Conservation (phyloP, 2,113 vertebrate species). For the Nothobranchius kuhntae region DNA sequence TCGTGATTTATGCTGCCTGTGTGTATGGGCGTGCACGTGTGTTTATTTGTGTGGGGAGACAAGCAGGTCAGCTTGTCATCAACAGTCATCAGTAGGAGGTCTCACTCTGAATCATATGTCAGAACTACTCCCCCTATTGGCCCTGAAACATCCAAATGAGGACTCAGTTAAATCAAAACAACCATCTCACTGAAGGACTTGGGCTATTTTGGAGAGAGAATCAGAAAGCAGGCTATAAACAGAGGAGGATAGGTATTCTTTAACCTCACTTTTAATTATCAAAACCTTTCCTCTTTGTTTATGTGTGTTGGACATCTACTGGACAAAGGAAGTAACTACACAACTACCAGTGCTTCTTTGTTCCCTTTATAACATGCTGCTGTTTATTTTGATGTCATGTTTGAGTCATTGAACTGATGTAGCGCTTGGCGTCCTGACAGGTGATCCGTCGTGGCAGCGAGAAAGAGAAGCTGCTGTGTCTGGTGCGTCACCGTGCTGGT, state of each 20-base stretch:
- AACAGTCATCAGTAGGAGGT: conserved; percentile 48
- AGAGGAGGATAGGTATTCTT: no score
- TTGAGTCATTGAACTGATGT: not conserved
- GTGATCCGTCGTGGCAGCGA: conserved; percentile 90
- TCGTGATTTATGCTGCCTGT: conserved; percentile 25
- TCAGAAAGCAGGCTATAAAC: not conserved
- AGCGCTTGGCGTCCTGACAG: conserved; percentile 69
- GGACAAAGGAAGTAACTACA: conserved; percentile 22
- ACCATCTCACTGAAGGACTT: not conserved
- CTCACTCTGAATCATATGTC: conserved; percentile 32
- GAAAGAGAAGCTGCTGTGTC: conserved; percentile 92
- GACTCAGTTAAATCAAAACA: conserved; percentile 49
- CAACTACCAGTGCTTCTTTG: not conserved
- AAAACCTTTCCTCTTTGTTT: not conserved
- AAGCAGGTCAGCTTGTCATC: conserved; percentile 40
- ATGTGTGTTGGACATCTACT: conserved; percentile 27
- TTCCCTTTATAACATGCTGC: no score
- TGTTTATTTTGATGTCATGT: not conserved
- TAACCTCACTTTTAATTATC: no score
- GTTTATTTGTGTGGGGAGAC: conserved; percentile 24
- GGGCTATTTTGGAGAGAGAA: not conserved
- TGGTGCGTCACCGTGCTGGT: conserved; percentile 90
- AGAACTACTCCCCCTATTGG: conserved; percentile 3
- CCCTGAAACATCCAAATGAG: conserved; percentile 50
- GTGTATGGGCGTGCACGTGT: conserved; percentile 1